Evolutionary conservation across 2,888 invertebrate genomes (phyloP).

Genomic region (Lampropteryx suffumata): DNA sequence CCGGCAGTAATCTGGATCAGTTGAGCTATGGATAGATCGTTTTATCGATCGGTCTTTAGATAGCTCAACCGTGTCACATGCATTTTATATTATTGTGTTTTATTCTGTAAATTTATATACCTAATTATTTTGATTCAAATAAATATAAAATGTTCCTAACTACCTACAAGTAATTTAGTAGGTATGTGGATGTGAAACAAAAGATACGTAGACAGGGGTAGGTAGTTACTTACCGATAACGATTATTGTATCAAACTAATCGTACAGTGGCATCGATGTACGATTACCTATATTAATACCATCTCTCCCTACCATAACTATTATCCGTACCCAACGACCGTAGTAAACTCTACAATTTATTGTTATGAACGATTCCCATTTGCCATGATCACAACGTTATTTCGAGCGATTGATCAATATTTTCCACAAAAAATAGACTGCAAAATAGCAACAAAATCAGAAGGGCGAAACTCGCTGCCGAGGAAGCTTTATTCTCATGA

Average conservation of each 20-base stretch:
- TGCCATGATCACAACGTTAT: constrained; percentile 14
- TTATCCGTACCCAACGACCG: constrained; percentile 25
- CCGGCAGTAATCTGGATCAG: no score
- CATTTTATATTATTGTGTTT: no score
- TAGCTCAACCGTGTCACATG: no score
- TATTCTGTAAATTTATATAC: no score
- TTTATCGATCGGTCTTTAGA: no score
- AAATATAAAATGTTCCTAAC: no score
- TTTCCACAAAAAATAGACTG: constrained; percentile 32
- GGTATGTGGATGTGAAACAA: no score
- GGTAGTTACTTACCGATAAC: background rate
- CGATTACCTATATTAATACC: background rate
- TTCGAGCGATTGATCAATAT: constrained; percentile 21
- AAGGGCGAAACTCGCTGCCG: constrained; percentile 52
- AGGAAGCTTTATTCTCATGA: constrained; percentile 75
- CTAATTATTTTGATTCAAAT: no score
- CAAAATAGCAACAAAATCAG: constrained; percentile 50
- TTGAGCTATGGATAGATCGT: no score
- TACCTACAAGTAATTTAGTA: no score
- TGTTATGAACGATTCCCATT: constrained; percentile 21
- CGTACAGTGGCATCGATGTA: background rate
- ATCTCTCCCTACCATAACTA: constrained; percentile 1
- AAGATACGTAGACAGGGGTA: no score
- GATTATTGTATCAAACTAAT: background rate
- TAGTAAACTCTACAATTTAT: constrained; percentile 27